Conservation (phyloP, 2,888 invertebrate genomes). For the Tineola bisselliella region DNA sequence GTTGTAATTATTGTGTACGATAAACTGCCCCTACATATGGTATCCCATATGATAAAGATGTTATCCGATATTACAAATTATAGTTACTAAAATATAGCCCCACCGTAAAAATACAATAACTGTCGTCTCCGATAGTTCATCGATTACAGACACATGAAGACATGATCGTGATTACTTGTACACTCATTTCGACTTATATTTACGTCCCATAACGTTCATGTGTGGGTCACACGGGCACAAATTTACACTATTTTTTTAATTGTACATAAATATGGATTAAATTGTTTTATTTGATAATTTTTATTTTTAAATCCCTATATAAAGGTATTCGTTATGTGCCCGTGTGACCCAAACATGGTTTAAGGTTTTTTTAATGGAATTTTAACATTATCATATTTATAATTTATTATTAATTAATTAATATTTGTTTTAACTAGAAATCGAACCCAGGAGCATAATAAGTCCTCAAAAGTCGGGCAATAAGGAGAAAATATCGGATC, state of each 20-base stretch:
- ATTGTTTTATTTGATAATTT: too few relatives aligned
- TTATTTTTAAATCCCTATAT: background rate
- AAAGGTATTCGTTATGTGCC: background rate
- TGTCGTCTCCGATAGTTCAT: background rate
- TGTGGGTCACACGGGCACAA: too few relatives aligned
- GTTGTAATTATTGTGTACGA: background rate
- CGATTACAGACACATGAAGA: conserved; percentile 9
- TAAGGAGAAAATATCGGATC: background rate
- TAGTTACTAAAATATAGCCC: background rate
- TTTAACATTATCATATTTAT: too few relatives aligned
- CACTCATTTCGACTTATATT: background rate
- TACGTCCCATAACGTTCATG: background rate
- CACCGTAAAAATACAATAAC: background rate
- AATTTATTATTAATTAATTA: too few relatives aligned
- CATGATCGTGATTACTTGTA: background rate
- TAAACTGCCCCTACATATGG: background rate
- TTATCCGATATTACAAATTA: background rate
- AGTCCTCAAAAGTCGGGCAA: too few relatives aligned
- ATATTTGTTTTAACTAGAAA: too few relatives aligned
- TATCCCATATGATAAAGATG: background rate
- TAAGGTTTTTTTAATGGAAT: too few relatives aligned
- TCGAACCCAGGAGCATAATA: too few relatives aligned
- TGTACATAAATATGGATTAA: too few relatives aligned
- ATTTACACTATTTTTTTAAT: too few relatives aligned
- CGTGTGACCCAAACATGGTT: background rate